These are phyloP conservation scores for Nephrocerus scutellatus DNA, from an alignment of 2,888 invertebrate species.

Conservation along the genomic window DNA sequence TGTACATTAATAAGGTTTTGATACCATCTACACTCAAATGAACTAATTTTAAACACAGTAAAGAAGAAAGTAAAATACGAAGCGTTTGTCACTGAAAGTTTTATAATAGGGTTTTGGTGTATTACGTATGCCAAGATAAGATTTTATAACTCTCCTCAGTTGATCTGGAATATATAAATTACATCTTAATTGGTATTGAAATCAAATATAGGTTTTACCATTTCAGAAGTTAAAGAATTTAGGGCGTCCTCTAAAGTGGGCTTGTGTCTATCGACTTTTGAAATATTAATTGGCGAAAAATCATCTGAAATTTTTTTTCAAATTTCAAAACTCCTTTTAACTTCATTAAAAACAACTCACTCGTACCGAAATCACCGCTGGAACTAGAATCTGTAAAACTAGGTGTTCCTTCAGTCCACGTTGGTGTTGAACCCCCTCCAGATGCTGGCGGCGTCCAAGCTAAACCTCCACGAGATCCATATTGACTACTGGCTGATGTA, in stretches of 20 bases:
- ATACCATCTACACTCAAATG: constrained; percentile 21
- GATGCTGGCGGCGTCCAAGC: constrained; percentile 79
- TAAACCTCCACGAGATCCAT: constrained; percentile 50
- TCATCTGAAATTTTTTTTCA: constrained; percentile 34
- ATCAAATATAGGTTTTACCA: constrained; percentile 53
- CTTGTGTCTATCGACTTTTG: constrained; percentile 49
- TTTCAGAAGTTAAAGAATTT: constrained; percentile 76
- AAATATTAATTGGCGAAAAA: constrained; percentile 50
- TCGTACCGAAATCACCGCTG: constrained; percentile 69
- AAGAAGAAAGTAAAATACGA: constrained; percentile 15
- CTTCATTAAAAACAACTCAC: constrained; percentile 10
- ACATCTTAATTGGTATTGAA: not conserved
- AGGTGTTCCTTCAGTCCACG: constrained; percentile 97
- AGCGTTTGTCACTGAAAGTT: no score
- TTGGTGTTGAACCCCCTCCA: constrained; percentile 88
- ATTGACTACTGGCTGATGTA: constrained; percentile 49
- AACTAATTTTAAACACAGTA: constrained; percentile 21
- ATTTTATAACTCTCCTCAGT: no score
- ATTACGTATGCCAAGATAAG: no score
- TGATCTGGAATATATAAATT: no score
- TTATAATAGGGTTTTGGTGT: constrained; percentile 15
- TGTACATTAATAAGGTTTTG: constrained; percentile 15
- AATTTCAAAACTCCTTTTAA: constrained; percentile 5
- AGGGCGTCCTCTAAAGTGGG: constrained; percentile 65
- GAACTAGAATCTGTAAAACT: constrained; percentile 96